Evolutionary conservation across 2,797 vertebrate genomes (phyloP).

Genomic region (Caiman crocodilus): DNA sequence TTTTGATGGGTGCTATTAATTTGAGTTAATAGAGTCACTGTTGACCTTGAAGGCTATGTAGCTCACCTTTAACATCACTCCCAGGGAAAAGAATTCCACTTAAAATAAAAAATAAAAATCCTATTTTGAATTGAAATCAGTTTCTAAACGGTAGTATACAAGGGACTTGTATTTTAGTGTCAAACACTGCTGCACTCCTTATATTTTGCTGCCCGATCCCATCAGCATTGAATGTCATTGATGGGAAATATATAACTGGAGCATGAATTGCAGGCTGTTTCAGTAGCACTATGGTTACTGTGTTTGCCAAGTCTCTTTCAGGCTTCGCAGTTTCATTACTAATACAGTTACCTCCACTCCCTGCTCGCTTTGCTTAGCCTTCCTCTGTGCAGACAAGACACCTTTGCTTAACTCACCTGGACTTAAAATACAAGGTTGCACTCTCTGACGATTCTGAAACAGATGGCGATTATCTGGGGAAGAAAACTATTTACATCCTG

Average conservation of each 20-base stretch:
- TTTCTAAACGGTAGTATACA: conserved; percentile 24
- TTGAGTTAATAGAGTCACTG: neutral
- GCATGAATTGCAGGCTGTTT: conserved; percentile 21
- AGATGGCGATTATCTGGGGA: conserved; percentile 4
- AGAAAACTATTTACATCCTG: neutral
- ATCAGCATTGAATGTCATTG: conserved; percentile 39
- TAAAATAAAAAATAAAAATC: neutral
- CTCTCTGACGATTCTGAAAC: neutral
- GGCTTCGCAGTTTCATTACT: conserved; percentile 16
- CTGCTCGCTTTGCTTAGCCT: neutral
- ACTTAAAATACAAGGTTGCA: conserved; percentile 7
- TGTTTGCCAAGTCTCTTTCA: conserved; percentile 25
- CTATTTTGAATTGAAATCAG: conserved; percentile 15
- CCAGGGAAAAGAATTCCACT: neutral
- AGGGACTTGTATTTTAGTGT: conserved; percentile 24
- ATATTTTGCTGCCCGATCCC: conserved; percentile 15
- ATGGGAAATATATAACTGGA: neutral
- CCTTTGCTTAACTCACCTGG: conserved; percentile 36
- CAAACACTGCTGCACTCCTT: conserved; percentile 32
- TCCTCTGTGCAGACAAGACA: conserved; percentile 25
- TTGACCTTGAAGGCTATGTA: neutral
- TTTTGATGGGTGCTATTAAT: neutral
- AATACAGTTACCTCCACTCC: neutral
- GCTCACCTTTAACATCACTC: conserved; percentile 7
- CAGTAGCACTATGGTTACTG: conserved; percentile 18